Evolutionary conservation across 2,797 vertebrate species (phyloP), one percentile per base, ranked within the genome.

Genomic region (Glyptemys insculpta): DNA sequence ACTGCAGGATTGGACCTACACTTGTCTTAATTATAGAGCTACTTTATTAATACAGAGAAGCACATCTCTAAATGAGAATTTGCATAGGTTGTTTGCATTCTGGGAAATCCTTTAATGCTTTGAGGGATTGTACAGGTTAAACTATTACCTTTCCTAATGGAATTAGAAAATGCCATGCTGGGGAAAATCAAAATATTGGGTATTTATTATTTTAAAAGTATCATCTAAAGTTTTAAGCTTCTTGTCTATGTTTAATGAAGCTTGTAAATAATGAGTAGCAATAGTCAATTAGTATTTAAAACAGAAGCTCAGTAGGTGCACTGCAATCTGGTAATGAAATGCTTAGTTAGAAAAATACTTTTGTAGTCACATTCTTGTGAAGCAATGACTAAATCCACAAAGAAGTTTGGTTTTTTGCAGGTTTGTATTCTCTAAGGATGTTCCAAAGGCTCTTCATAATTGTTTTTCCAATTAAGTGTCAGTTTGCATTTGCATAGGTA

Each of bases 271-370:
- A 49, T 68, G 57, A 78, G 41, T 37, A 74, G 9, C 25, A 93
- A 31, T 74, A 90, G 16, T 31, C 86, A 53, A 56, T 25, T 85
- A 6, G 8, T 88, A 88, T 93, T 97, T 93, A 41, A 85, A 92
- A 92, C 14, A 85, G 37, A n/a, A 44, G 44, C 12, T 18, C 34
- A 10, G 21, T 12, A 83, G 11, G 52, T 76, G 10, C 74, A 91
- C n/a, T 83, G 37, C 56, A 72, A 19, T 18, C 9, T 87, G 52
- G 47, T 81, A 85, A 50, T 86, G 25, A 90, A 29, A 3, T 72
- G 47, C 37, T 78, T 79, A 8, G 18, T 81, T 83, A 52, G 41
- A 16, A 79, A 86, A 91, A 68, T 85, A 41, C 6, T 90, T 90
- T 87, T 3, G 18, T 57, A 4, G 53, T 76, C 2, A 1, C 50